Evolutionary conservation across 2,113 vertebrate species (phyloP).

Genomic region (Tachuris rubrigastra): DNA sequence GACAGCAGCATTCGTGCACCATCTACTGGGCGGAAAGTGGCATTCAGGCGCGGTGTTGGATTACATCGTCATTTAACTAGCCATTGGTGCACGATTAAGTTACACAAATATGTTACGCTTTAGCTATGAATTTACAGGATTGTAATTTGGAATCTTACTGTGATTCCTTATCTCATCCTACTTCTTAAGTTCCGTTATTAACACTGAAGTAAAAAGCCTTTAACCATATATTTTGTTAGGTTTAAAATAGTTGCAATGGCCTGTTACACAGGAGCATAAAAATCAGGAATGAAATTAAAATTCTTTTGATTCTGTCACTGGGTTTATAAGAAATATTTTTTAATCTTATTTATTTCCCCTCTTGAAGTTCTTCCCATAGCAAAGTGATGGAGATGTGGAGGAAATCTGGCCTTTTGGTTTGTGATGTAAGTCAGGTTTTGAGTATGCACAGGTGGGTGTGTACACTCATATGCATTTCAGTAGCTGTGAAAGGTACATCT

Average conservation of each 20-base stretch:
- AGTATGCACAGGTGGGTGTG: neutral
- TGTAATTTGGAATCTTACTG: neutral
- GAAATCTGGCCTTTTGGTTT: neutral
- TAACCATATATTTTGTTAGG: neutral
- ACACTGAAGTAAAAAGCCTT: neutral
- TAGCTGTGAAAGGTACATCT: constrained; percentile 15
- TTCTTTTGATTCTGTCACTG: neutral
- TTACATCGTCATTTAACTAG: too few species aligned
- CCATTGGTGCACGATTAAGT: fast-evolving
- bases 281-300: neutral
- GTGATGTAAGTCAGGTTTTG: neutral
- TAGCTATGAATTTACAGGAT: neutral
- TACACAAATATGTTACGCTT: neutral
- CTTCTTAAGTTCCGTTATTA: neutral
- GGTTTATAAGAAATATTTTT: neutral
- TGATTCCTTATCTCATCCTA: neutral
- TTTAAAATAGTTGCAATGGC: neutral
- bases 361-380: neutral
- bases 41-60: neutral
- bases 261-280: neutral
- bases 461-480: neutral
- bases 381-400: neutral
- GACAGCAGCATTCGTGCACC: constrained; percentile 51
- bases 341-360: neutral
- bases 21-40: constrained; percentile 61